Evolutionary conservation across 2,797 vertebrate species (phyloP).

Genomic region (Margarornis squamiger): DNA sequence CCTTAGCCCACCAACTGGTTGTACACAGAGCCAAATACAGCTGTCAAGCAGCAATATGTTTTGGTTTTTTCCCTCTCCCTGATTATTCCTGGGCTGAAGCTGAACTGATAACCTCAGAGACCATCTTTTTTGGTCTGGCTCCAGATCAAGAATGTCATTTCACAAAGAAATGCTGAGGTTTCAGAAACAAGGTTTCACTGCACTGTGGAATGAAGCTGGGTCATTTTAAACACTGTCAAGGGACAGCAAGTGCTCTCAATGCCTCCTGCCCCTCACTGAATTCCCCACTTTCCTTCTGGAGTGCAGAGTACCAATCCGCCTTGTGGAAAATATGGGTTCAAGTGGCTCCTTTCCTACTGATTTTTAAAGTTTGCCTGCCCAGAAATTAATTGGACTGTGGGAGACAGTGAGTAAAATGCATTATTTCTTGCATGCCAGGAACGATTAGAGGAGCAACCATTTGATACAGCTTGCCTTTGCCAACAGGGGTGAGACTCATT

Average conservation of each 20-base stretch:
- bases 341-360: neutral
- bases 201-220: neutral
- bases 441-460: neutral
- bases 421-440: neutral
- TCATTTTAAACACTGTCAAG: constrained; percentile 3
- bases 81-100: constrained; percentile 9
- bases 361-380: neutral
- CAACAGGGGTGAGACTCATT: neutral
- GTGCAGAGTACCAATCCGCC: neutral
- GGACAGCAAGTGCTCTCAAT: neutral
- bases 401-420: neutral
- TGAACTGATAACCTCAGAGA: constrained; percentile 51
- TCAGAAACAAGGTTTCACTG: constrained; percentile 35
- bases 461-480: neutral
- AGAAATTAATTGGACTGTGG: neutral
- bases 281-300: neutral
- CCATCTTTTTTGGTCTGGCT: constrained; percentile 30
- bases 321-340: neutral
- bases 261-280: neutral
- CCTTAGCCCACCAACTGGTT: neutral
- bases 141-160: constrained; percentile 42
- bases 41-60: neutral
- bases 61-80: neutral
- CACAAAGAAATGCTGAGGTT: constrained; percentile 47
- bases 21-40: neutral